phyloP scores from a whole-genome alignment of 2,797 vertebrate genomes.

The Discoglossus pictus region DNA sequence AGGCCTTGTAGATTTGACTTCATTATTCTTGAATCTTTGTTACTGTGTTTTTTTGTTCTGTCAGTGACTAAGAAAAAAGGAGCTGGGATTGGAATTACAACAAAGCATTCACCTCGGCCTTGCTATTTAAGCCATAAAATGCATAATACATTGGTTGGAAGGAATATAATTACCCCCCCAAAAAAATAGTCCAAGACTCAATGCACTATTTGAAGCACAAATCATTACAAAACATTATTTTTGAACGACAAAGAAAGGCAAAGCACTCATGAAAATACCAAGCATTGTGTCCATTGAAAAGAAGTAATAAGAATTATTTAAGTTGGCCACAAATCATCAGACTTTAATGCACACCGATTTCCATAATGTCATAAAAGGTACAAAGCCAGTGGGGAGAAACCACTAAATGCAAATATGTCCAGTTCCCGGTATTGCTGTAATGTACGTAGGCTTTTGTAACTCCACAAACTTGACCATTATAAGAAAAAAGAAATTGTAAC shows the following conservation, averaged over 20 bases:
- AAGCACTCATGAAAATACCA: slow-evolving; percentile 9
- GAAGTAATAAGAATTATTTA: slow-evolving; percentile 24
- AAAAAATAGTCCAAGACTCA: slow-evolving; percentile 20
- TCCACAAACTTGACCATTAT: too few species aligned
- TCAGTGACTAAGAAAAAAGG: slow-evolving; percentile 30
- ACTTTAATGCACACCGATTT: slow-evolving; percentile 14
- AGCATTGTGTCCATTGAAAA: background rate
- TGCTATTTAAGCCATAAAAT: slow-evolving; percentile 25
- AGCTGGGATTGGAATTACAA: slow-evolving; percentile 23
- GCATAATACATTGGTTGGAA: slow-evolving; percentile 32
- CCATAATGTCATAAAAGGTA: background rate
- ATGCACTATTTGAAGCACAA: slow-evolving; percentile 15
- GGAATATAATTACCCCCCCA: slow-evolving; percentile 30
- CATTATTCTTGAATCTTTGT: slow-evolving; percentile 30
- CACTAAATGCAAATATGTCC: too few species aligned
- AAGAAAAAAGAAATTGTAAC: too few species aligned
- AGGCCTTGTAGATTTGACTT: slow-evolving; percentile 25
- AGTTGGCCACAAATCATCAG: background rate
- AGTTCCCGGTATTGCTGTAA: too few species aligned
- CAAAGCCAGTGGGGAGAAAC: too few species aligned
- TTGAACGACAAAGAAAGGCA: slow-evolving; percentile 8
- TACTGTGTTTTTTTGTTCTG: slow-evolving; percentile 36
- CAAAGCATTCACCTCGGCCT: slow-evolving; percentile 28
- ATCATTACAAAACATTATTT: slow-evolving; percentile 31
- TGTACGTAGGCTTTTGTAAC: too few species aligned